Percentiles rank a stretch among this genome's conserved stretches.
Conservation (phyloP, 2,113 vertebrate genomes). For the Catagonus wagneri region DNA sequence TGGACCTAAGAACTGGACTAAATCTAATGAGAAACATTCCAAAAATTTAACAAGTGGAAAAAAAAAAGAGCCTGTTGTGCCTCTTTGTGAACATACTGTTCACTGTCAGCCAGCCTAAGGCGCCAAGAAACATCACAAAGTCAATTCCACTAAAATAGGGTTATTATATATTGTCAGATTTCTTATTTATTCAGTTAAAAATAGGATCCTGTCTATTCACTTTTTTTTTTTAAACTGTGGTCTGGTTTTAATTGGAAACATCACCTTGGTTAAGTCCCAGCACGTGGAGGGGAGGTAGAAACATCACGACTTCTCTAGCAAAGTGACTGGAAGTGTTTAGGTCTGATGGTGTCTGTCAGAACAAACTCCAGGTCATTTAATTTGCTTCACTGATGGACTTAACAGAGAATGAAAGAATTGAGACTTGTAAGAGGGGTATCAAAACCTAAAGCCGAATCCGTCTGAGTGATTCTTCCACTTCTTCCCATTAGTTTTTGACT, state of each 20-base stretch:
- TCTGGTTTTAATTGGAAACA: slow-evolving; percentile 52
- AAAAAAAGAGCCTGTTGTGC: slow-evolving; percentile 60
- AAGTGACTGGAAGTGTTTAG: not conserved
- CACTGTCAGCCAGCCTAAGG: slow-evolving; percentile 37
- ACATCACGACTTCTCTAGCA: not conserved
- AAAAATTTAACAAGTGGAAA: slow-evolving; percentile 69
- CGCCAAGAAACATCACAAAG: slow-evolving; percentile 54
- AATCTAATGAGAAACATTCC: slow-evolving; percentile 72
- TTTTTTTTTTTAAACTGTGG: not conserved
- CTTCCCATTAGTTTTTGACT: not conserved
- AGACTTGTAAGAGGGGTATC: not conserved
- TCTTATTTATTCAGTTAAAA: slow-evolving; percentile 63
- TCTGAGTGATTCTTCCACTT: not conserved
- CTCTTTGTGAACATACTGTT: slow-evolving; percentile 54
- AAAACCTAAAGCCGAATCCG: not conserved
- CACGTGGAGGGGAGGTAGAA: not conserved
- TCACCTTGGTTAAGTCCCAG: not conserved
- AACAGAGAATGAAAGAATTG: not conserved
- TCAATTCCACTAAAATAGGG: slow-evolving; percentile 10
- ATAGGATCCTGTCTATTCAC: slow-evolving; percentile 43
- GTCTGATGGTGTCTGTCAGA: not conserved
- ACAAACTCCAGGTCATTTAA: not conserved
- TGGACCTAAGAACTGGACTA: slow-evolving; percentile 43
- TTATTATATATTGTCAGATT: slow-evolving; percentile 39
- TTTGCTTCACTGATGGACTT: not conserved